Conservation (phyloP, 1,140 invertebrate species). For the Drepana arcuata region DNA sequence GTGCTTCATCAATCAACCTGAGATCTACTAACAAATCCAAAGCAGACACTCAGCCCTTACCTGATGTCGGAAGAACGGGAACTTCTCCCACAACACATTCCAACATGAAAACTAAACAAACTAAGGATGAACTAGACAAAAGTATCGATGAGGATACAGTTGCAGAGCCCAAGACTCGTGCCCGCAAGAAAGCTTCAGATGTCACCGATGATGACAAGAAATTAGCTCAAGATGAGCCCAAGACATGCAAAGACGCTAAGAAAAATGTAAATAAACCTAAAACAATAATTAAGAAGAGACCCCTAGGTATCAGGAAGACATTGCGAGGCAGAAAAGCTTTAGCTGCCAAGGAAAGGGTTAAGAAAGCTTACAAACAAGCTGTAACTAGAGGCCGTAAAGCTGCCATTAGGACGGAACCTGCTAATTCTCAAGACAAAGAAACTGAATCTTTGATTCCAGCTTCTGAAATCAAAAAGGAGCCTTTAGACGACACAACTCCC, state of each 20-base stretch:
- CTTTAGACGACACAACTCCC: conserved; percentile 43
- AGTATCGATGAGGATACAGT: conserved; percentile 55
- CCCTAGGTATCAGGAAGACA: conserved; percentile 56
- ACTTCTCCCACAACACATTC: conserved; percentile 53
- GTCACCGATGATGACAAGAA: conserved; percentile 50
- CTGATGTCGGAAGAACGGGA: conserved; percentile 63
- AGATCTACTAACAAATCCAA: conserved; percentile 20
- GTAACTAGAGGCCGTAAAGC: conserved; percentile 42
- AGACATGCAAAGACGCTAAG: conserved; percentile 53
- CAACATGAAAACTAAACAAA: conserved; percentile 69
- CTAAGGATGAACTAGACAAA: conserved; percentile 59
- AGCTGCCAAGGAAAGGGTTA: conserved; percentile 42
- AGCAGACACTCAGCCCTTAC: conserved; percentile 37
- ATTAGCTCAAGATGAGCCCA: conserved; percentile 50
- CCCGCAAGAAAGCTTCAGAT: conserved; percentile 60
- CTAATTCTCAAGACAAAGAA: conserved; percentile 43
- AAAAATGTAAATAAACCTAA: conserved; percentile 48
- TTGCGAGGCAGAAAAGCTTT: conserved; percentile 58
- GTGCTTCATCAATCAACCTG: conserved; percentile 13
- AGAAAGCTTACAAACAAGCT: conserved; percentile 43
- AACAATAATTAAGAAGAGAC: conserved; percentile 51
- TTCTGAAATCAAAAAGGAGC: conserved; percentile 64
- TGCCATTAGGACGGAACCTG: conserved; percentile 33
- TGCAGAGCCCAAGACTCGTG: conserved; percentile 59
- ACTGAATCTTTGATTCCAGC: conserved; percentile 49